phyloP scores from a whole-genome alignment of 1,140 invertebrate species.

The Papilio machaon region DNA sequence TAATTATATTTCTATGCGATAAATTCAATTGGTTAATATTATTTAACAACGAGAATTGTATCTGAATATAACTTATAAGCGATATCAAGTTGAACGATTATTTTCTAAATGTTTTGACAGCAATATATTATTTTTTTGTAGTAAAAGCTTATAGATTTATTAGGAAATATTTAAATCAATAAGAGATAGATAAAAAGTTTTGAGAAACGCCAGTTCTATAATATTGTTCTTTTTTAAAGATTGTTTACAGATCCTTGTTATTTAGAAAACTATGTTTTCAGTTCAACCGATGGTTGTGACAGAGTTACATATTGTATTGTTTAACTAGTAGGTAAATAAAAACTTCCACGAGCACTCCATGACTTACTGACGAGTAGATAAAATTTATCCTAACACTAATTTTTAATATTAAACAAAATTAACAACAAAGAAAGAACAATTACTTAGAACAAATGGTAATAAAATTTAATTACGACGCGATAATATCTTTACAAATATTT shows the following conservation, averaged over 20 bases:
- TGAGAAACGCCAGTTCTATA: neutral
- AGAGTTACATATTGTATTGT: neutral
- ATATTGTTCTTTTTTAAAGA: neutral
- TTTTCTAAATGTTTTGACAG: constrained; percentile 20
- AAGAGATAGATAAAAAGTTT: neutral
- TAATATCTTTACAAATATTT: constrained; percentile 81
- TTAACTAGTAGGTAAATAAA: constrained; percentile 50
- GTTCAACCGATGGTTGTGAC: neutral
- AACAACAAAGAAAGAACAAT: constrained; percentile 81
- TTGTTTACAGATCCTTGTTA: neutral
- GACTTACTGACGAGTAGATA: constrained; percentile 56
- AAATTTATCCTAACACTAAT: constrained; percentile 57
- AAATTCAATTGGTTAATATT: constrained; percentile 38
- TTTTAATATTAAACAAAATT: constrained; percentile 77
- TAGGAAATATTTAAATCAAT: constrained; percentile 18
- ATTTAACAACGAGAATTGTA: constrained; percentile 28
- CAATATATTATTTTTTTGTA: neutral
- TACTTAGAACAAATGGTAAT: constrained; percentile 80
- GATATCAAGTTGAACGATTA: constrained; percentile 12
- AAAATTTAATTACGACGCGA: constrained; percentile 77
- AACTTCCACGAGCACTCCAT: constrained; percentile 58
- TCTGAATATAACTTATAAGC: constrained; percentile 23
- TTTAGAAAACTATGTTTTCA: constrained; percentile 22
- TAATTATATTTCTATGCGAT: constrained; percentile 36
- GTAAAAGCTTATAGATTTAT: neutral